phyloP scores from a whole-genome alignment of 1,140 invertebrate species.

The Drosophila carrolli region DNA sequence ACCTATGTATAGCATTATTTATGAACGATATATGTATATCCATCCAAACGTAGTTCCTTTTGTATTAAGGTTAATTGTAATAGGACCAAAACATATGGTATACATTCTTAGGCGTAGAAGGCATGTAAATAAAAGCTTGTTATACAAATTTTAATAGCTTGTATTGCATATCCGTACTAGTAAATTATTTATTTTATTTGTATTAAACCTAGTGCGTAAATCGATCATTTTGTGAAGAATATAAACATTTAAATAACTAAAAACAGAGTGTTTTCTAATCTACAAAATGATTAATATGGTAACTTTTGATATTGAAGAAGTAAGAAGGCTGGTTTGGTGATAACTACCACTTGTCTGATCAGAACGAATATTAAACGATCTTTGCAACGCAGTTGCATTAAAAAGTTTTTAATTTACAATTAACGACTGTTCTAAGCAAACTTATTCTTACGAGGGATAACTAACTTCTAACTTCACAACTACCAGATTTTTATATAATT shows the following conservation, averaged over 20 bases:
- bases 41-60: constrained; percentile 72
- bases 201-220: constrained; percentile 36
- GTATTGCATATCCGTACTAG: constrained; percentile 38
- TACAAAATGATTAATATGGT: not conserved
- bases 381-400: too few relatives aligned
- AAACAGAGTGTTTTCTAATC: not conserved
- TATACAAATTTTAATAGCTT: constrained; percentile 46
- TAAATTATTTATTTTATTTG: constrained; percentile 61
- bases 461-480: too few relatives aligned
- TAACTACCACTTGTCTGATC: too few relatives aligned
- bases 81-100: constrained; percentile 45
- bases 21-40: constrained; percentile 47
- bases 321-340: not conserved
- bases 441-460: too few relatives aligned
- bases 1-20: constrained; percentile 29
- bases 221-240: constrained; percentile 46
- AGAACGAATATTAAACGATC: too few relatives aligned
- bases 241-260: constrained; percentile 45
- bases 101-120: constrained; percentile 41
- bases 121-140: constrained; percentile 49
- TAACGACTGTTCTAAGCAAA: too few relatives aligned
- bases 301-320: not conserved
- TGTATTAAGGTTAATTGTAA: constrained; percentile 61
- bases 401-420: too few relatives aligned
- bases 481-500: too few relatives aligned